These are phyloP conservation scores for Melanophora roralis DNA, from an alignment of 2,888 invertebrate species.

Conservation along the genomic window DNA sequence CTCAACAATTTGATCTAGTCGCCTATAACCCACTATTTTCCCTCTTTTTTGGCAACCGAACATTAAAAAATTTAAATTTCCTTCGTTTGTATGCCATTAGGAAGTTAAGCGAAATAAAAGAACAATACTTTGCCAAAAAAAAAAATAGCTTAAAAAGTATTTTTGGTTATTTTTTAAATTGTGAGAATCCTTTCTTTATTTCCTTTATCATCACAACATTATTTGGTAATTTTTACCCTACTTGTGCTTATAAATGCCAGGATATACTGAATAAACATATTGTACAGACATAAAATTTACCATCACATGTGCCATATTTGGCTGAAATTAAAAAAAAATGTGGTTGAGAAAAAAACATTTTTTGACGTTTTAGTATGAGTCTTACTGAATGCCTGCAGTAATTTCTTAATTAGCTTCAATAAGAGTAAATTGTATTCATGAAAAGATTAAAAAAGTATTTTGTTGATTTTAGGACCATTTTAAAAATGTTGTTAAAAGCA, in stretches of 20 bases:
- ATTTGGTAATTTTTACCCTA: conserved; percentile 60
- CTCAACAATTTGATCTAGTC: background rate
- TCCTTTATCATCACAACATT: conserved; percentile 41
- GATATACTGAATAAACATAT: background rate
- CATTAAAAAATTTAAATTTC: conserved; percentile 27
- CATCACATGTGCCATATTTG: conserved; percentile 39
- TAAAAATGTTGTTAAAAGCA: too few relatives aligned
- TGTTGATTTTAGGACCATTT: too few relatives aligned
- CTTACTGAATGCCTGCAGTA: conserved; percentile 71
- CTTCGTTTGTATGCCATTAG: conserved; percentile 6
- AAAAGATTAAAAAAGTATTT: background rate
- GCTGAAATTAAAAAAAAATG: conserved; percentile 16
- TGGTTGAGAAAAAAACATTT: conserved; percentile 29
- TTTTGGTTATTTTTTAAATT: conserved; percentile 55
- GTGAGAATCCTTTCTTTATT: conserved; percentile 3
- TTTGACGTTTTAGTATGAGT: conserved; percentile 61
- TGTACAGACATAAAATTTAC: background rate
- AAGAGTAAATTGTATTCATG: conserved; percentile 40
- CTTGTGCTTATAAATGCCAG: conserved; percentile 36
- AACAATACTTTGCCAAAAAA: conserved; percentile 27
- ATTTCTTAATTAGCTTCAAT: conserved; percentile 74
- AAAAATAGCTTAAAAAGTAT: conserved; percentile 45
- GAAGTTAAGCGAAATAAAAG: conserved; percentile 22
- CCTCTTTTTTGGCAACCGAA: conserved; percentile 23
- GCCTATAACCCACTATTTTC: background rate